A percentile compares a stretch with the other conserved stretches of the same genome.
Conservation (phyloP, 2,797 vertebrate genomes). For the Babyrousa celebensis region DNA sequence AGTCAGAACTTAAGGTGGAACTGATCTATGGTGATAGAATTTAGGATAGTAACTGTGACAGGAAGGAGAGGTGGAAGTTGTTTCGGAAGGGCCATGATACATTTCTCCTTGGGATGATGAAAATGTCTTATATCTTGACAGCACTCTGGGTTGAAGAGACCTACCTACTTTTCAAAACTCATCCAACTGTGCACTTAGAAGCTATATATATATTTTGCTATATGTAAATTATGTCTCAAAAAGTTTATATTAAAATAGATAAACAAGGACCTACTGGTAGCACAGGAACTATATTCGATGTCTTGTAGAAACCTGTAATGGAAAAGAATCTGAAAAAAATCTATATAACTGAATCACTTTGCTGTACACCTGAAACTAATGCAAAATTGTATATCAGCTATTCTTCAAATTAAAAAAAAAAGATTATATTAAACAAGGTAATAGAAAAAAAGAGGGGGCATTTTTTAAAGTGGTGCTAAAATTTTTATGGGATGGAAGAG, state of each 20-base stretch:
- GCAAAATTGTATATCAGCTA: no score
- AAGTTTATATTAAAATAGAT: not conserved
- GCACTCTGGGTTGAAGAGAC: not conserved
- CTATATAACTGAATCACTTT: no score
- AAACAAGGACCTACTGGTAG: no score
- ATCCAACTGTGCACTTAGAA: not conserved
- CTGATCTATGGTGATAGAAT: not conserved
- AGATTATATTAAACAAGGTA: not conserved
- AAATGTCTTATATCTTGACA: not conserved
- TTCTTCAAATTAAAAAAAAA: not conserved
- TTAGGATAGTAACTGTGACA: not conserved
- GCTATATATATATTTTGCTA: not conserved
- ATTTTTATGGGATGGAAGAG: not conserved
- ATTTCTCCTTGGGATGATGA: not conserved
- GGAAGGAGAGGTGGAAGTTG: not conserved
- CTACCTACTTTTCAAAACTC: not conserved
- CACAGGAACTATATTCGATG: no score
- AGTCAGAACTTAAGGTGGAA: not conserved
- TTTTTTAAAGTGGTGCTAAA: not conserved
- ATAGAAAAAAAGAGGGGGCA: not conserved
- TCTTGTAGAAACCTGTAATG: no score
- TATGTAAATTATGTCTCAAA: not conserved
- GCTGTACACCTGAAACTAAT: no score
- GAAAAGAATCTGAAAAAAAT: no score
- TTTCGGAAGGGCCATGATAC: not conserved